phyloP scores from a whole-genome alignment of 2,888 invertebrate species.

The Troilus luridus region DNA sequence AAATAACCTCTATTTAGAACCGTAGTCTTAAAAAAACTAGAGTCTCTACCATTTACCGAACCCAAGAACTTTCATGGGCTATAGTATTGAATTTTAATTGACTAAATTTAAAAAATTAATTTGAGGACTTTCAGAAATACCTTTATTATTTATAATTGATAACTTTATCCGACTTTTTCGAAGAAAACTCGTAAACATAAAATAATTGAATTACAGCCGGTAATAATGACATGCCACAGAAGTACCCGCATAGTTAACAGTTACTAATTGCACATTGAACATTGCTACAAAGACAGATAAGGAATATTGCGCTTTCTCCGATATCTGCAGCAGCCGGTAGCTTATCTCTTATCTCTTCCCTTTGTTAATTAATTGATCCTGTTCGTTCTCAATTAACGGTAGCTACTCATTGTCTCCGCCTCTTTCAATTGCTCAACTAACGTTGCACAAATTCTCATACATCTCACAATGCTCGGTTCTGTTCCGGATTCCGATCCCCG shows the following conservation, averaged over 20 bases:
- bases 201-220: not conserved
- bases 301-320: slow-evolving; percentile 25
- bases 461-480: not conserved
- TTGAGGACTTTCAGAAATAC: too few species aligned
- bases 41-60: too few species aligned
- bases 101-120: too few species aligned
- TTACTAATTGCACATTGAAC: slow-evolving; percentile 20
- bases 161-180: not conserved
- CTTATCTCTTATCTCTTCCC: slow-evolving; percentile 5
- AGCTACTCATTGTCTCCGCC: not conserved
- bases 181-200: not conserved
- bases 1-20: too few species aligned
- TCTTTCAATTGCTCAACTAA: slow-evolving; percentile 28
- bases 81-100: too few species aligned
- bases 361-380: slow-evolving; percentile 37
- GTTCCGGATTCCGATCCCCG: not conserved
- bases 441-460: slow-evolving; percentile 32
- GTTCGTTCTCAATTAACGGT: slow-evolving; percentile 36
- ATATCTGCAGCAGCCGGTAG: slow-evolving; percentile 35
- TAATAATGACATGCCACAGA: not conserved
- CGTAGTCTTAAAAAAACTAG: too few species aligned
- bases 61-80: too few species aligned
- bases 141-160: too few species aligned
- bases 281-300: not conserved
- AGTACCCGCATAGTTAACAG: slow-evolving; percentile 4